Base-by-base conservation (phyloP, 2,113 vertebrate species). In the Amazona vittata region DNA sequence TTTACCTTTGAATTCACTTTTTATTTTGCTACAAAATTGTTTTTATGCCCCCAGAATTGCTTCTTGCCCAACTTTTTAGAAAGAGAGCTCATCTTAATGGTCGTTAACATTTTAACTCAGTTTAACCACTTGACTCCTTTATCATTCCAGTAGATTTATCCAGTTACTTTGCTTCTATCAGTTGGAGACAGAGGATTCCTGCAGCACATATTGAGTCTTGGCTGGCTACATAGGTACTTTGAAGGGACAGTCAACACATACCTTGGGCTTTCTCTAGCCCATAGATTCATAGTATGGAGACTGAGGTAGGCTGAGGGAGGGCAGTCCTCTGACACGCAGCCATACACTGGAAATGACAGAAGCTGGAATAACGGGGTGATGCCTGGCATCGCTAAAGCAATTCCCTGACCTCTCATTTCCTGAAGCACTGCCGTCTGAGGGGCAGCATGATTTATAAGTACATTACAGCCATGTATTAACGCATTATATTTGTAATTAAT, bases 391-490 rank as follows among this genome's bases (percentile, higher is more conserved):
- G 9, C 37, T 18, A 7, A 1, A 0, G 39, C 44, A 5, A 1
- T 2, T 5, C 19, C 63, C 64, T 37, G 2, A 15, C 1, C 49
- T 46, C 62, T 16, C 16, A 8, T 15, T 52, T 3, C 67, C 5
- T 1, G 4, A 5, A 26, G 67, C 20, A 15, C 39, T 24, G 59
- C 39, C 0, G 8, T 24, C 10, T 6, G 76, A 57, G 37, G n/a
- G n/a, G 12, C 18, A 9, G 62, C 17, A 18, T 0, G 57, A 11
- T 39, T 46, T 15, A 0, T 0, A 0, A 15, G 37, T 3, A 4
- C 68, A 1, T 3, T 1, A 9, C 41, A 39, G 33, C 69, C 24
- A 20, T 4, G 0, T 2, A 3, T 1, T 33, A 55, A 33, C 29
- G 5, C 53, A 33, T 33, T 33, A 12, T 16, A 52, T 28, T 52